Evolutionary conservation across 2,113 vertebrate genomes (phyloP).

Genomic region (Rattus rattus): DNA sequence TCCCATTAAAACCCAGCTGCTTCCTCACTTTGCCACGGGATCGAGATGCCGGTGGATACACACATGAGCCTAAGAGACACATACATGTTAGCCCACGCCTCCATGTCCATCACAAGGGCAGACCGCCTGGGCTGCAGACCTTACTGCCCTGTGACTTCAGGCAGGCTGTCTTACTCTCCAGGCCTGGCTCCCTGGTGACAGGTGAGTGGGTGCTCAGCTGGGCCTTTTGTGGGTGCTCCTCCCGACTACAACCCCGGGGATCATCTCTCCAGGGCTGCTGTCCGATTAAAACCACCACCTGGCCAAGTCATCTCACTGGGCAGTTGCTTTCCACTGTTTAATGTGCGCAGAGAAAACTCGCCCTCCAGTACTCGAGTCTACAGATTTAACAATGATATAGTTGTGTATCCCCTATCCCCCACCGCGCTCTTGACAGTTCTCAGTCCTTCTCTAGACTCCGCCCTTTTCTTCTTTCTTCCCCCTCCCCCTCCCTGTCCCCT

Average conservation of each 20-base stretch:
- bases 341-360: fast-evolving
- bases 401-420: too few relatives aligned
- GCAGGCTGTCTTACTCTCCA: background rate
- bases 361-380: fast-evolving
- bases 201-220: background rate
- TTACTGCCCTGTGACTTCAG: background rate
- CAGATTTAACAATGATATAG: fast-evolving
- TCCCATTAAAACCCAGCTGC: too few relatives aligned
- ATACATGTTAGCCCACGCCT: background rate
- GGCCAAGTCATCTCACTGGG: background rate
- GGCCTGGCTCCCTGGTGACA: background rate
- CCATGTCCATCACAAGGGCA: too few relatives aligned
- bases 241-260: background rate
- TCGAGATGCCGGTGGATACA: fast-evolving
- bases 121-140: too few relatives aligned
- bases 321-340: background rate
- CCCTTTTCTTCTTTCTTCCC: too few relatives aligned
- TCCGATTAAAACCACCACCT: background rate
- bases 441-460: fast-evolving
- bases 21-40: background rate
- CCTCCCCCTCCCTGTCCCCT: too few relatives aligned
- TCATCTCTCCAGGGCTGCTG: background rate
- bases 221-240: too few relatives aligned
- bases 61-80: background rate
- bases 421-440: fast-evolving